Evolutionary conservation across 2,888 invertebrate species (phyloP).

Genomic region (Lithophane ornitopus): DNA sequence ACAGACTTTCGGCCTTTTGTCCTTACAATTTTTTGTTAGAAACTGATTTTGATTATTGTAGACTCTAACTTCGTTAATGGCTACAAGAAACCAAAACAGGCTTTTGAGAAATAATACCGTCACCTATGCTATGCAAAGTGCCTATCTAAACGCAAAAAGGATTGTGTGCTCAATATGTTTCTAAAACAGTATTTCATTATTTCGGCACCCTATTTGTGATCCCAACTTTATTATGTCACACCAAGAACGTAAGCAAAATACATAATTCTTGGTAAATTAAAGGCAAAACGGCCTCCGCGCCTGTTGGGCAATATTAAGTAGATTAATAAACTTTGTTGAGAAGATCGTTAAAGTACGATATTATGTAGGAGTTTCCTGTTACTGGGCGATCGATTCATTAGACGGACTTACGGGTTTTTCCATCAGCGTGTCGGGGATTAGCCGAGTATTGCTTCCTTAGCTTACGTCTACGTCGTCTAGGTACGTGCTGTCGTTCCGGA

Average conservation of each 20-base stretch:
- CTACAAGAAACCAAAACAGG: not conserved
- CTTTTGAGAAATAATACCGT: not conserved
- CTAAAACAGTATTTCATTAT: slow-evolving; percentile 12
- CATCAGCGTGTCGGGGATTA: slow-evolving; percentile 65
- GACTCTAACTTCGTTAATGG: not conserved
- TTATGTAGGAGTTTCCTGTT: slow-evolving; percentile 64
- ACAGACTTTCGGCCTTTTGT: slow-evolving; percentile 1
- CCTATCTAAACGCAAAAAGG: not conserved
- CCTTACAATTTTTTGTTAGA: not conserved
- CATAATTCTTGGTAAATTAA: slow-evolving; percentile 48
- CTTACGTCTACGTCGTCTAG: slow-evolving; percentile 48
- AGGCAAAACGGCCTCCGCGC: slow-evolving; percentile 42
- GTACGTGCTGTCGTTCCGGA: slow-evolving; percentile 61
- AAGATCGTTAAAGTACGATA: slow-evolving; percentile 63
- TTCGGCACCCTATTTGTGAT: slow-evolving; percentile 27
- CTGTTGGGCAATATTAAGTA: slow-evolving; percentile 59
- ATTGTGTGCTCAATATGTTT: not conserved
- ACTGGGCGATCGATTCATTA: slow-evolving; percentile 68
- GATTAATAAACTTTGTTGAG: slow-evolving; percentile 61
- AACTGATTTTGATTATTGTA: not conserved
- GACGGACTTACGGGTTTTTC: slow-evolving; percentile 61
- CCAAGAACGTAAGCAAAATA: slow-evolving; percentile 41
- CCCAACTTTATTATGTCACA: slow-evolving; percentile 48
- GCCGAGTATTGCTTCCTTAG: slow-evolving; percentile 65
- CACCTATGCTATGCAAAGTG: not conserved